phyloP scores from a whole-genome alignment of 2,888 invertebrate species.

The Autographa pulchrina region DNA sequence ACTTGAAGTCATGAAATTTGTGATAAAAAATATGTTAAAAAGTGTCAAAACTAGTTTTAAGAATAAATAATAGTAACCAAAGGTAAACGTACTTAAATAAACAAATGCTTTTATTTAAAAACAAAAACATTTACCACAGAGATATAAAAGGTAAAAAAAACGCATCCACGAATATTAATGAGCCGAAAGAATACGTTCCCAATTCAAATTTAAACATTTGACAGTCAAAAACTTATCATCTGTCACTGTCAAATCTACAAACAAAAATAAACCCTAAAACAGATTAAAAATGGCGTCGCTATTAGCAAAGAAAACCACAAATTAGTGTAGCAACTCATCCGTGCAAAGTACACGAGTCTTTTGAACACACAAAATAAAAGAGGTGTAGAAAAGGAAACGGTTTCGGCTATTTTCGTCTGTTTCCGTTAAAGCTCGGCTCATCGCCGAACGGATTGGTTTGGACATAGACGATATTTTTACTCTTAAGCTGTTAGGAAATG shows the following conservation, averaged over 20 bases:
- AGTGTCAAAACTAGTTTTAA: too few species aligned
- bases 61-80: too few species aligned
- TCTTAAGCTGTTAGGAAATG: conserved; percentile 32
- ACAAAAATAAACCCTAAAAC: conserved; percentile 42
- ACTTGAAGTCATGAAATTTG: conserved; percentile 12
- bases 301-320: conserved; percentile 60
- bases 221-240: conserved; percentile 22
- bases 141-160: neutral
- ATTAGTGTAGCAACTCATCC: conserved; percentile 56
- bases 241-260: conserved; percentile 25
- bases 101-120: too few species aligned
- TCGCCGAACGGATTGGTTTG: conserved; percentile 35
- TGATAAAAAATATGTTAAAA: neutral
- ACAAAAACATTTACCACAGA: neutral
- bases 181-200: conserved; percentile 2
- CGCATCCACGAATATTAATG: neutral
- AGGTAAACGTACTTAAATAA: neutral
- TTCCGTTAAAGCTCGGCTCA: conserved; percentile 70
- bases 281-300: conserved; percentile 44
- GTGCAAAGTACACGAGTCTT: conserved; percentile 55
- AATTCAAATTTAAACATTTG: conserved; percentile 31
- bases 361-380: conserved; percentile 57
- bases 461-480: conserved; percentile 40
- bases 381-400: conserved; percentile 65
- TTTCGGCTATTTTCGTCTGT: conserved; percentile 75